A percentile compares a stretch with the other conserved stretches of the same genome.
Evolutionary conservation across 2,797 vertebrate genomes (phyloP).

Genomic region (Phylloscopus collybita): DNA sequence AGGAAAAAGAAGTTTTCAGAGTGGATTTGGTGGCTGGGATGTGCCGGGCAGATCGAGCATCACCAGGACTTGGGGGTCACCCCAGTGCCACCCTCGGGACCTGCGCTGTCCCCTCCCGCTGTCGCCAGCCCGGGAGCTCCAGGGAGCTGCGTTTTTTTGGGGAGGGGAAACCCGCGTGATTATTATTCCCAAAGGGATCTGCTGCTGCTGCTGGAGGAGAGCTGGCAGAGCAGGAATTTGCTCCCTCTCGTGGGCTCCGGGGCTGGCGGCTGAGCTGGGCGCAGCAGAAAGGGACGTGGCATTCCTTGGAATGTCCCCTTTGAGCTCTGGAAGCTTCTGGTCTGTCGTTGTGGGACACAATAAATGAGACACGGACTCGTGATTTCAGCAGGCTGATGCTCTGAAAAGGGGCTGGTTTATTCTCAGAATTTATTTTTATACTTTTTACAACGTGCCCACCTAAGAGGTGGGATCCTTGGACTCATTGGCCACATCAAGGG

Average conservation of each 20-base stretch:
- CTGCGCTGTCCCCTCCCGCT: background rate
- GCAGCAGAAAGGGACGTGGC: background rate
- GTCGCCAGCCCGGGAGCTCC: background rate
- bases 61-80: background rate
- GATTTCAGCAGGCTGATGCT: no score
- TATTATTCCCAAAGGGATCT: background rate
- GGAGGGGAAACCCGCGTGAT: accelerated
- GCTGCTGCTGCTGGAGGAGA: background rate
- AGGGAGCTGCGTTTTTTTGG: accelerated
- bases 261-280: background rate
- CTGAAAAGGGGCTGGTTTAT: no score
- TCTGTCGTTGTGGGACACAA: no score
- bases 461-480: no score
- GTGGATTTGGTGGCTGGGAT: accelerated
- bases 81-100: background rate
- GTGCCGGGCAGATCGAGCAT: no score
- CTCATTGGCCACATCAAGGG: no score
- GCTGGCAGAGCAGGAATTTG: background rate
- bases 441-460: no score
- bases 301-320: accelerated
- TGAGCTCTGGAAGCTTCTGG: background rate
- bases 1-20: accelerated
- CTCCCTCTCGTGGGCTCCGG: slow-evolving; percentile 34
- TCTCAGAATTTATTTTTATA: no score
- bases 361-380: no score